Evolutionary conservation across 2,888 invertebrate species (phyloP), one percentile per base, ranked within the genome.

Genomic region (Atethmia centrago): DNA sequence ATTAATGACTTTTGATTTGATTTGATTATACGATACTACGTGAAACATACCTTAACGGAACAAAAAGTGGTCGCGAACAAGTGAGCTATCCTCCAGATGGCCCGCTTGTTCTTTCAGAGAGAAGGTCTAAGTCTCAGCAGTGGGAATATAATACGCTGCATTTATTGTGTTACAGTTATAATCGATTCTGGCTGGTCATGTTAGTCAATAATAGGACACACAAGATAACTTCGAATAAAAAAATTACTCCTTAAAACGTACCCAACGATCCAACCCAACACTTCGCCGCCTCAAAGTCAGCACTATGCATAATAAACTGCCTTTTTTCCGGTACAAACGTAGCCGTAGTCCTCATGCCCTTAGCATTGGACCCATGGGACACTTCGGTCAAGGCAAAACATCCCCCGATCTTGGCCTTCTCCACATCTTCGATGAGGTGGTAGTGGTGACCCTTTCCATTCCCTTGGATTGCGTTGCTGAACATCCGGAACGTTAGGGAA

Each of bases 211-310:
- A 49, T 21, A 21, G 21, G 14, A 3, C 25, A 55, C 4, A 59
- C 16, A 53, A 53, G 5, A 14, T 14, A 14, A 25, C 12, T n/a
- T n/a, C 9, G n/a, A 51, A 51, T 12, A 21, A 51, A 42, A 31
- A 3, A 69, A 1, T 4, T n/a, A 42, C n/a, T 31, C 1, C 4
- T 3, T 4, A 3, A 49, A 49, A 85, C 93, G 90, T 89, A 96
- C 98, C 98, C 82, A 98, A 92, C 82, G 97, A 98, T 12, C 98
- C 99, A 45, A 97, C 98, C 99, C 99, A 99, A 91, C 98, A 98
- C 94, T 99, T 99, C 8, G 98, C 98, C 0, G 99, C 98, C 91
- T 99, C 98, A 92, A 99, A 98, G 92, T 98, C 98, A 1, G 99
- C 98, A 0, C 98, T 98, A 90, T 99, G 97, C 77, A 99, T 93